Percentiles rank a stretch among this genome's conserved stretches.
phyloP scores from a whole-genome alignment of 2,888 invertebrate species.

The Drosophila aldrichi region DNA sequence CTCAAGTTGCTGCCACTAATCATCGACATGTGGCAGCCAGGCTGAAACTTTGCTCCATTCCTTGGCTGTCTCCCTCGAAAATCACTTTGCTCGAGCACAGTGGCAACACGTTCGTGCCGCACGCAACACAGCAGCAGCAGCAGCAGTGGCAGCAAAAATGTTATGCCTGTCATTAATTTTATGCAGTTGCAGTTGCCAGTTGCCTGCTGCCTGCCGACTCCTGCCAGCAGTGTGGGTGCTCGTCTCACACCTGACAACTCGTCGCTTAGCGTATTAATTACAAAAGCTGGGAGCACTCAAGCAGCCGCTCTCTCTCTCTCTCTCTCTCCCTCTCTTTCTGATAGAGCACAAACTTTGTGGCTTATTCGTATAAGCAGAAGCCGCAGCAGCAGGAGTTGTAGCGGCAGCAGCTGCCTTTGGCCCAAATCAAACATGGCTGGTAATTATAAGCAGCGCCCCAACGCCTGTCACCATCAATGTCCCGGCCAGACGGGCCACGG shows the following conservation, averaged over 20 bases:
- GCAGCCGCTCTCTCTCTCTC: neutral
- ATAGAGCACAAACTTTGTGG: conserved; percentile 19
- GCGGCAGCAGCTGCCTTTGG: conserved; percentile 1
- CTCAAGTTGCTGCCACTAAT: conserved; percentile 31
- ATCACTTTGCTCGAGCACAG: conserved; percentile 33
- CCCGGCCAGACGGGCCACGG: conserved; percentile 11
- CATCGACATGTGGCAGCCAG: conserved; percentile 34
- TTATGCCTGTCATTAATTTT: conserved; percentile 68
- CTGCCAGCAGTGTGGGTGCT: neutral
- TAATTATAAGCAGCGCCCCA: conserved; percentile 49
- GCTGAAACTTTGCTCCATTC: conserved; percentile 6
- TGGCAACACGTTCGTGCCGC: conserved; percentile 32
- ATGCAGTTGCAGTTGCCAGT: conserved; percentile 28
- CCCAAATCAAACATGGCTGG: conserved; percentile 47
- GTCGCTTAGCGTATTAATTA: conserved; percentile 45
- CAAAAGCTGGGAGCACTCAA: conserved; percentile 27
- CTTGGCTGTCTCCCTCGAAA: conserved; percentile 13
- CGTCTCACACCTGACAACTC: conserved; percentile 1
- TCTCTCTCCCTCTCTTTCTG: neutral
- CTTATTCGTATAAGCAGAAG: neutral
- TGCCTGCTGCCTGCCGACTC: neutral
- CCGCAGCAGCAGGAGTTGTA: neutral
- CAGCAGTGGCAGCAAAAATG: conserved; percentile 33
- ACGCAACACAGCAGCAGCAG: conserved; percentile 28
- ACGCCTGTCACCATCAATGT: conserved; percentile 58